These are phyloP conservation scores for Piliocolobus tephrosceles DNA, from an alignment of 2,113 vertebrate genomes.

Conservation along the genomic window DNA sequence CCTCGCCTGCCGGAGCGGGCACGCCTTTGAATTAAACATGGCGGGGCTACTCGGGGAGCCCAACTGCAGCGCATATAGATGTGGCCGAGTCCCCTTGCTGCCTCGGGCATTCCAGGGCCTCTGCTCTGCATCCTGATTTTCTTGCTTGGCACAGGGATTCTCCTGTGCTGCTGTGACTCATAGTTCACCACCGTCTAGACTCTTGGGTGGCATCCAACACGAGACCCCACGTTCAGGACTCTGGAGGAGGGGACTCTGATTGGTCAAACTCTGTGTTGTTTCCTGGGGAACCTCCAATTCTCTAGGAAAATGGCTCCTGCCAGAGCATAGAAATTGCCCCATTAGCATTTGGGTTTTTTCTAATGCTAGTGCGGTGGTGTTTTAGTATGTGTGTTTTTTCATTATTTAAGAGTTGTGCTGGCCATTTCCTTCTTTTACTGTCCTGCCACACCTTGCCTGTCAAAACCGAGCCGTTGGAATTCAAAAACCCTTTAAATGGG, in stretches of 20 bases:
- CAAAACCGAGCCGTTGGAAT: background rate
- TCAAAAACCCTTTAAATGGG: background rate
- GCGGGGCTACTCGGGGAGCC: background rate
- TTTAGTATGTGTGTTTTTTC: background rate
- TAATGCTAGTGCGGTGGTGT: background rate
- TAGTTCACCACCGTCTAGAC: background rate
- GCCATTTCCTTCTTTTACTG: background rate
- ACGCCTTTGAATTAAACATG: conserved; percentile 61
- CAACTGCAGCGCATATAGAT: background rate
- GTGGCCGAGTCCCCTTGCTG: background rate
- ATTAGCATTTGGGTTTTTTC: conserved; percentile 51
- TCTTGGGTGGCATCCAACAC: background rate
- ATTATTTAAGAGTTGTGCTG: conserved; percentile 16
- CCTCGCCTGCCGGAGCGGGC: background rate
- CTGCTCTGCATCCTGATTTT: background rate
- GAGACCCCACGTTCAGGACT: background rate
- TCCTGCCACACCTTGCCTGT: conserved; percentile 8
- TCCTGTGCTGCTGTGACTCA: background rate
- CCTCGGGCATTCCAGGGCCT: background rate
- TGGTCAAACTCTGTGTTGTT: background rate
- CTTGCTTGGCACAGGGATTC: background rate
- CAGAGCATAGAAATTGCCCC: conserved; percentile 2
- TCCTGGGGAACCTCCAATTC: background rate
- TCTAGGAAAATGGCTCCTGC: background rate
- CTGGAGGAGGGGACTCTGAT: background rate